These are phyloP conservation scores for Luidia sarsii DNA, from an alignment of 53 echinoderm and acorn worm genomes.

Conservation along the genomic window DNA sequence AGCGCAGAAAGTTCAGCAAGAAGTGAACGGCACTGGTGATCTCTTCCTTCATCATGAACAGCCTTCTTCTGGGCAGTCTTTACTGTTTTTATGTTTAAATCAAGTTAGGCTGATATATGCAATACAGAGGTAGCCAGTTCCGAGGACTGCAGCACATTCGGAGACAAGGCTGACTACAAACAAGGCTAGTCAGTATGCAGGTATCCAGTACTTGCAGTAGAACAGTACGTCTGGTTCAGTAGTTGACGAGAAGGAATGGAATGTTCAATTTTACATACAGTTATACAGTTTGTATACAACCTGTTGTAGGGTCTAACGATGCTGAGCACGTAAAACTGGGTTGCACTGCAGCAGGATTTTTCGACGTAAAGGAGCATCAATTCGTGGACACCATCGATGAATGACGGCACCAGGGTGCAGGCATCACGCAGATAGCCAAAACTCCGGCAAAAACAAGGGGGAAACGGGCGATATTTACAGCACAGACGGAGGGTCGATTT, in stretches of 20 bases:
- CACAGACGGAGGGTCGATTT: not conserved
- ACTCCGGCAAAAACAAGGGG: not conserved
- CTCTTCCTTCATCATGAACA: conserved; percentile 71
- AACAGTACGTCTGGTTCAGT: no score
- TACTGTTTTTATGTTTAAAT: no score
- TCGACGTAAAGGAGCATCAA: not conserved
- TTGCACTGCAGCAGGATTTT: no score
- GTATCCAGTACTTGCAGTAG: no score
- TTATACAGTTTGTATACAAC: not conserved
- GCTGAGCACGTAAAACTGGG: not conserved
- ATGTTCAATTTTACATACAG: no score
- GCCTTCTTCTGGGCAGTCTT: no score
- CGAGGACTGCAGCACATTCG: no score
- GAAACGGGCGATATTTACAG: conserved; percentile 21
- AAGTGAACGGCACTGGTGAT: conserved; percentile 80
- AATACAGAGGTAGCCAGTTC: no score
- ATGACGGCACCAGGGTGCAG: not conserved
- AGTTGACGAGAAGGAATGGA: no score
- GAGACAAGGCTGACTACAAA: no score
- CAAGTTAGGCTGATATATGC: no score
- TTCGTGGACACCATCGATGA: not conserved
- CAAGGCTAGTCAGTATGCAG: no score
- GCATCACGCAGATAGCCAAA: not conserved
- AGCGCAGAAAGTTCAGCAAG: conserved; percentile 62
- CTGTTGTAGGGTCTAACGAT: not conserved